Evolutionary conservation across 2,113 vertebrate species (phyloP), one percentile per base, ranked within the genome.

Genomic region (Apteryx mantelli): DNA sequence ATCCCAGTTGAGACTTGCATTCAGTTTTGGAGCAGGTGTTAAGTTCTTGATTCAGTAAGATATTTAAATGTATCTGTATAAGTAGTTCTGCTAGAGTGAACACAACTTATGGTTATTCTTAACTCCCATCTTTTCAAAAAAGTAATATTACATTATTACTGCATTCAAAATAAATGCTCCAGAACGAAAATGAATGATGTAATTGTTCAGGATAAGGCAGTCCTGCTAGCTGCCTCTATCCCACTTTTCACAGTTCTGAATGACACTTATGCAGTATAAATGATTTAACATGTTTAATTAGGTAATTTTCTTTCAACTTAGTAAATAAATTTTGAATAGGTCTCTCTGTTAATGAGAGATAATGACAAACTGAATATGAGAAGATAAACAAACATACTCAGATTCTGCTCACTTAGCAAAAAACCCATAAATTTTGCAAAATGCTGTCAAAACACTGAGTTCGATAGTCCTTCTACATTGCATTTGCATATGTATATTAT

Each of bases 201-300:
- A 26, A 20, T 9, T 28, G 1, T 82, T 86, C 25, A 80, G 38
- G 40, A 21, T 53, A 84, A 77, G 4, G 4, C 38, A 64, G 21
- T 64, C 32, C 11, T 56, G 6, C 2, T 1, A 56, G 13, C 42
- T 88, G 53, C n/a, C 21, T 89, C 21, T 28, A 46, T 64, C 69
- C 20, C 10, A 38, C 25, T 77, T 89, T 83, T 53, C 44, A 58
- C n/a, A 38, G 53, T 50, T 86, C 48, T 80, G 32, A 69, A 73
- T 76, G 26, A 60, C 5, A 4, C 20, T 82, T 71, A 70, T 78
- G n/a, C 11, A 50, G 21, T 56, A 52, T 52, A 75, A 89, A 89
- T 65, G 14, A 91, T 88, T 81, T 52, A 88, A 46, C 9, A 28
- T 38, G 5, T 81, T 92, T 78, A 86, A 91, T 86, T 86, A 89